A percentile compares a stretch with the other conserved stretches of the same genome.
These are phyloP conservation scores for Portunus trituberculatus DNA, from an alignment of 1,140 invertebrate species.

Conservation along the genomic window DNA sequence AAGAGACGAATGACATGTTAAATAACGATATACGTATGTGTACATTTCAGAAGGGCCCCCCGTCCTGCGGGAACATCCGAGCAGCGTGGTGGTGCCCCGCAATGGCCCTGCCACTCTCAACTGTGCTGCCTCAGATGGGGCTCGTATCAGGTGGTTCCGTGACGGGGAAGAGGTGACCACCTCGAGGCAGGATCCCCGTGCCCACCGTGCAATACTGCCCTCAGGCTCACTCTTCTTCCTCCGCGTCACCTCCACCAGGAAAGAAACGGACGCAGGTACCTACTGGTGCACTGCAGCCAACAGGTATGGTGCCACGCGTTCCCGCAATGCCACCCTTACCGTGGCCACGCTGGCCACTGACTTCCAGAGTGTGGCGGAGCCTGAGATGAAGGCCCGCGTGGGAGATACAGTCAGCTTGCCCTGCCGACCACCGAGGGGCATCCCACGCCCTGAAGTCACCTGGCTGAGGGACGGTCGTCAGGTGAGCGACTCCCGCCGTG, in stretches of 20 bases:
- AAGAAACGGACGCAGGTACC: conserved; percentile 40
- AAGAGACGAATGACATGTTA: no score
- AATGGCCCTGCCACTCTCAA: conserved; percentile 65
- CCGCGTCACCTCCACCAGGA: conserved; percentile 37
- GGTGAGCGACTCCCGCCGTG: conserved; percentile 45
- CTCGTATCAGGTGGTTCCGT: conserved; percentile 61
- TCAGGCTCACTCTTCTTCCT: conserved; percentile 63
- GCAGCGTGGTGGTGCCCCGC: conserved; percentile 52
- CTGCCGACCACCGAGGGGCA: conserved; percentile 48
- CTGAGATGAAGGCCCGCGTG: conserved; percentile 10
- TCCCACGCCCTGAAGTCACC: background rate
- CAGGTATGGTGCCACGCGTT: conserved; percentile 58
- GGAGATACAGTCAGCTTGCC: conserved; percentile 37
- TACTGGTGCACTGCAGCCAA: conserved; percentile 60
- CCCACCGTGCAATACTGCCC: conserved; percentile 50
- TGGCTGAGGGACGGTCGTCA: conserved; percentile 55
- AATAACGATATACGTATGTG: no score
- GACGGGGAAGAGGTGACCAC: conserved; percentile 50
- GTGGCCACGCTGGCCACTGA: conserved; percentile 48
- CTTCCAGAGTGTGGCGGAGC: conserved; percentile 49
- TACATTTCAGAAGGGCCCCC: conserved; percentile 29
- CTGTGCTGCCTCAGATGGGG: conserved; percentile 50
- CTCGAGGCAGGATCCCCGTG: conserved; percentile 43
- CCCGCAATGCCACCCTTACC: conserved; percentile 58
- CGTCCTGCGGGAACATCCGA: conserved; percentile 57